Evolutionary conservation across 2,113 vertebrate species (phyloP), one percentile per base, ranked within the genome.

Genomic region (Melozone crissalis): DNA sequence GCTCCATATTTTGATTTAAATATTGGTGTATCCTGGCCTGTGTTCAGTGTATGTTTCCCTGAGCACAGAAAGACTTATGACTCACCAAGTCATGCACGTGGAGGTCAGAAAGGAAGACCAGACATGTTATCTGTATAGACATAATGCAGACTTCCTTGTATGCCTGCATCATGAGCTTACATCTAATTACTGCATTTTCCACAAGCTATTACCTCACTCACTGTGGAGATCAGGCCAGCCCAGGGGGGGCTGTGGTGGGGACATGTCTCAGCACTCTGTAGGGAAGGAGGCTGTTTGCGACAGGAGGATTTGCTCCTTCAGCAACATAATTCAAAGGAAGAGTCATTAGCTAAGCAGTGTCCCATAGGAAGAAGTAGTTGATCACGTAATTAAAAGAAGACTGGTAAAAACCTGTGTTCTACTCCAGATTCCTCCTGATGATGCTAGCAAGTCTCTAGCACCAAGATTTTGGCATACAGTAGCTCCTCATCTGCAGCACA

Each of bases 141-240:
- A 35, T 31, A 91, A 74, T 33, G 61, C 37, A 84, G 27, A 59
- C 35, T 89, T 79, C 67, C 54, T 57, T 65, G 44, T 52, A 55
- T 33, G 30, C 31, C 63, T 77, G 54, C 28, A 54, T 71, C 69
- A 71, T 22, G 12, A 82, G 26, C 10, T 82, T 44, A 37, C 54
- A n/a, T 71, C 73, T 89, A 54, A 78, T 84, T 49, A 37, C 31
- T 65, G 51, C 26, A 30, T 76, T 91, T 89, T 89, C 54, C 87
- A 86, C 72, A 84, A 84, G 43, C 31, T 62, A 89, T 84, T 87
- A 58, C 51, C 65, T 91, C 51, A 59, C 33, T 68, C 54, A 46
- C 31, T 26, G 2, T 13, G 22, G 57, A 82, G 55, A 37, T 61
- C 41, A 62, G 51, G 57, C n/a, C 0, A 1, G 66, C 11, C n/a